Evolutionary conservation across 1,140 invertebrate genomes (phyloP), one percentile per base, ranked within the genome.

Genomic region (Orchestia grillus): DNA sequence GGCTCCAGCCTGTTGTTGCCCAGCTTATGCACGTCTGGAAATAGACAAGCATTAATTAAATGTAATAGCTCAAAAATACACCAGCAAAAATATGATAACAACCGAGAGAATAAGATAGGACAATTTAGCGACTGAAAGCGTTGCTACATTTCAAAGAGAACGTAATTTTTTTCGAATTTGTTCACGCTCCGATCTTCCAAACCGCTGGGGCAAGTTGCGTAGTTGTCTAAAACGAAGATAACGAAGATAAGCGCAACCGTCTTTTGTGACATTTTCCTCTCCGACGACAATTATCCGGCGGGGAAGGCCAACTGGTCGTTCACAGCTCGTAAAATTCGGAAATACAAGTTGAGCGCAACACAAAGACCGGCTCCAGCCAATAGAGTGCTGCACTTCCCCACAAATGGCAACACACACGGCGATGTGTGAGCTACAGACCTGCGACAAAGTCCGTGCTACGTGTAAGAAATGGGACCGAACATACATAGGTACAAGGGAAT

Each of bases 1-100:
- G 92, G 92, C 43, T 94, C 92, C 44, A 94, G 44, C 44, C 92
- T 6, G 92, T 94, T 94, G 44, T 44, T 94, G 6, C 44, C 44
- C 3, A 94, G 44, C 40, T 94, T 94, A 44, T 45, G 45, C 92
- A 94, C 92, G 44, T 94, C 92, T 94, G 92, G 11, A 94, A 45
- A 94, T 8, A 8, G 15, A 16, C 41, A 90, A 42, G 88, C 43
- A 90, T 90, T 42, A 90, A 42, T 42, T 90, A 8, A 90, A 19
- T 43, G 28, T 77, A 77, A 77, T 77, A 36, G 1, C 28, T 77
- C 11, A 36, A 77, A 23, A 3, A 77, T 23, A 77, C 62, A 23
- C 62, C 28, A 77, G 62, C 28, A 77, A 15, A 8, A 15, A 15
- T 77, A 77, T 53, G 11, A 77, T 23, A 15, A 77, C 3, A 1